Percentiles rank a stretch among this genome's conserved stretches.
Conservation (phyloP, 1,140 invertebrate genomes). For the Chrysomallon squamiferum region DNA sequence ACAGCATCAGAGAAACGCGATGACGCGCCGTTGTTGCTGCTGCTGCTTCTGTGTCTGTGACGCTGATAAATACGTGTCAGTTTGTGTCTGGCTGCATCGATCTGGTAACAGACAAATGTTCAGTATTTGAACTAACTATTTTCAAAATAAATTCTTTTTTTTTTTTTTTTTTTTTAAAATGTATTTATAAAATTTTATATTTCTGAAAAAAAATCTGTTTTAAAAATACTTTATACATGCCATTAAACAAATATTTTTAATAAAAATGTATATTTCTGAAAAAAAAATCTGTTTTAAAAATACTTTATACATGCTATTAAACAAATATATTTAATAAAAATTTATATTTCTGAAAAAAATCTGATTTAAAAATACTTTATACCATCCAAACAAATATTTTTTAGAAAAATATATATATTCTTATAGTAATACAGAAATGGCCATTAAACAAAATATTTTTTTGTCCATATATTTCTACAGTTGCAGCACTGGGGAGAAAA, state of each 20-base stretch:
- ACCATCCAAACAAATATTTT: too few relatives aligned
- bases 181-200: neutral
- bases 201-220: neutral
- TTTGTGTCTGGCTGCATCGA: constrained; percentile 27
- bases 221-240: neutral
- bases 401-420: too few relatives aligned
- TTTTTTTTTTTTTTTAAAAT: neutral
- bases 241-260: neutral
- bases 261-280: neutral
- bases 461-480: too few relatives aligned
- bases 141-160: neutral
- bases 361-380: too few relatives aligned
- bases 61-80: neutral
- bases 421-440: too few relatives aligned
- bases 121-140: neutral
- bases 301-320: too few relatives aligned
- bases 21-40: neutral
- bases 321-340: too few relatives aligned
- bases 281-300: neutral
- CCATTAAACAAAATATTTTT: too few relatives aligned
- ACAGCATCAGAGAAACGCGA: neutral
- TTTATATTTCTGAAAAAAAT: too few relatives aligned
- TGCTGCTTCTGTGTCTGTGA: neutral
- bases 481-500: too few relatives aligned
- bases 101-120: constrained; percentile 18